Evolutionary conservation across 2,113 vertebrate species (phyloP), one percentile per base, ranked within the genome.

Genomic region (Nycticorax nycticorax): DNA sequence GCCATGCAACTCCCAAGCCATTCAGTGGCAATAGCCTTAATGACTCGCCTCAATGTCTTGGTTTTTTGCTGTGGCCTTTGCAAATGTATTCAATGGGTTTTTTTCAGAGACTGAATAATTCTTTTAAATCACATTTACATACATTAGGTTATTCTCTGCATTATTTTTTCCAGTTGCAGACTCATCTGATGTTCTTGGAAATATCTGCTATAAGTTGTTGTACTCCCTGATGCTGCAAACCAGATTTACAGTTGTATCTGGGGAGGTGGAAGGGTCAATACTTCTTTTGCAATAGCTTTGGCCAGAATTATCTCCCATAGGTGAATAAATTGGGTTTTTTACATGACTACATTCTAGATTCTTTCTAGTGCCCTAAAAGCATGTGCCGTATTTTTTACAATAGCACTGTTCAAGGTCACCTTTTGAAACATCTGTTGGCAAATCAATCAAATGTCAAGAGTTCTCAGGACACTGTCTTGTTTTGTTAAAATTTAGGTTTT

Each of bases 31-130:
- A 30, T 27, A 92, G 55, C 63, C 12, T 50, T 75, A 92, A 91
- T 63, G 47, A 50, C 50, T 96, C 91, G 32, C 23, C 22, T 91
- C 35, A 28, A 7, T 69, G 72, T 63, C 85, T 82, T 64, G 48
- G 8, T 35, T 56, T 92, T 77, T 77, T 91, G n/a, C 60, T 86
- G n/a, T 92, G 64, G 75, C 47, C 37, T 71, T 84, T 89, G 83
- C 64, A 92, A 84, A 83, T 92, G 8, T 57, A 35, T 77, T 84
- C 37, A 17, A 21, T 66, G 7, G 7, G 15, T 41, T 60, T 66
- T 22, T 64, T n/a, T 17, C 33, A 41, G 23, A 57, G 48, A 48
- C 48, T 43, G 55, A 67, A 32, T 69, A 78, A 47, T 55, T 81
- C 3, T 89, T 77, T 74, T 52, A 74, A 77, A 91, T 91, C 60